Conservation (phyloP, 2,888 invertebrate species). For the Andrena marginata region DNA sequence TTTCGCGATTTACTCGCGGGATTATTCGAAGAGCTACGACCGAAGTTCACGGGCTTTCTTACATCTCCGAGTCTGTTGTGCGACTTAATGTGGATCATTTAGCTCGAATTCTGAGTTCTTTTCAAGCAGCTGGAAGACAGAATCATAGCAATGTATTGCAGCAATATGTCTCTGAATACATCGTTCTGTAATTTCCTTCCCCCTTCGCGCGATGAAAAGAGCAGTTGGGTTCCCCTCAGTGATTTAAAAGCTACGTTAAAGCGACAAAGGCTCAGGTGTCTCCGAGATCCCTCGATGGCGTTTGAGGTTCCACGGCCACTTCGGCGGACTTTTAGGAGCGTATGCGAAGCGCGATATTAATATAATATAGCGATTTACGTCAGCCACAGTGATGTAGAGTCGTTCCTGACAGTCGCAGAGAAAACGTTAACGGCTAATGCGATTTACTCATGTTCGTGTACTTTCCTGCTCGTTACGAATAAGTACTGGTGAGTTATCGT, state of each 20-base stretch:
- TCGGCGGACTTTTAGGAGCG: not conserved
- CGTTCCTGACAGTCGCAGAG: not conserved
- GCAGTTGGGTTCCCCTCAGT: not conserved
- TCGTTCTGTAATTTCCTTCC: no score
- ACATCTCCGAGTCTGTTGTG: no score
- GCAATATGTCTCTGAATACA: no score
- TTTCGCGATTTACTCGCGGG: no score
- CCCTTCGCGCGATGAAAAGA: not conserved
- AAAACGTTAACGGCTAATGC: not conserved
- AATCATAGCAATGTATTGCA: not conserved
- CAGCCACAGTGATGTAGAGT: not conserved
- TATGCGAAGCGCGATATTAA: not conserved
- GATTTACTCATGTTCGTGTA: not conserved
- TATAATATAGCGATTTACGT: constrained; percentile 27
- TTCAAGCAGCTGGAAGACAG: no score
- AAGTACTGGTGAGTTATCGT: not conserved
- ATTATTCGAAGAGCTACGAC: no score
- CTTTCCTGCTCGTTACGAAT: not conserved
- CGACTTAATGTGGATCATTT: no score
- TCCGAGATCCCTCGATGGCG: not conserved
- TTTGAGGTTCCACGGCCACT: not conserved
- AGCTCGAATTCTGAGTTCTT: no score
- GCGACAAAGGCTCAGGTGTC: not conserved
- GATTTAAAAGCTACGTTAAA: not conserved
- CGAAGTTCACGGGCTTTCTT: no score